phyloP scores from a whole-genome alignment of 2,888 invertebrate genomes.

The Troglohyphantes excavatus region DNA sequence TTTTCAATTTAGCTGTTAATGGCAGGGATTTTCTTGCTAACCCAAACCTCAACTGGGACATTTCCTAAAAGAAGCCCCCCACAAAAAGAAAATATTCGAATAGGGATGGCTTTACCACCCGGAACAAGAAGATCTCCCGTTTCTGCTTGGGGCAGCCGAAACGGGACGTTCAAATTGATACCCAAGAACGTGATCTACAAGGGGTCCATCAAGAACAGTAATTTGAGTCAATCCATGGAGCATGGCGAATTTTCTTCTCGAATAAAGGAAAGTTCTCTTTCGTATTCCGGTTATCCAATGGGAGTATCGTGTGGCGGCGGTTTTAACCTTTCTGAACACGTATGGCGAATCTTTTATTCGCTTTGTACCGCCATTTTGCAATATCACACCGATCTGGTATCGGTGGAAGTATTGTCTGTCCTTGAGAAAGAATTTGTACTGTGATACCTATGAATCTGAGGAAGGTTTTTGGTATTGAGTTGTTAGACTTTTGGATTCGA shows the following conservation, averaged over 20 bases:
- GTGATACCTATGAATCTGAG: not conserved
- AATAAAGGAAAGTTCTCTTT: not conserved
- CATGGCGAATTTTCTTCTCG: not conserved
- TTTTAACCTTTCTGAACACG: constrained; percentile 49
- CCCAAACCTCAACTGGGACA: not conserved
- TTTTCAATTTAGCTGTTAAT: not conserved
- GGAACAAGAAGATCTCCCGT: not conserved
- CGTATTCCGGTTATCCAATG: not conserved
- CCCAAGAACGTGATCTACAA: constrained; percentile 30
- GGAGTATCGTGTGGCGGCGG: constrained; percentile 38
- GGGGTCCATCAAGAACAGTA: constrained; percentile 16
- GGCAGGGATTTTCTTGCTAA: not conserved
- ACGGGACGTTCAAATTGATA: constrained; percentile 34
- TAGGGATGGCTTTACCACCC: not conserved
- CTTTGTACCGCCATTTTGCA: not conserved
- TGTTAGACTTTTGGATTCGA: not conserved
- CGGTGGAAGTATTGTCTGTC: not conserved
- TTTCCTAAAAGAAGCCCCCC: not conserved
- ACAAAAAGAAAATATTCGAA: not conserved
- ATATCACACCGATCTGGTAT: constrained; percentile 8
- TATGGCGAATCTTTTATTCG: constrained; percentile 28
- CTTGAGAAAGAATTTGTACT: not conserved
- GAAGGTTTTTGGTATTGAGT: not conserved
- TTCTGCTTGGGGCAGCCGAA: constrained; percentile 35
- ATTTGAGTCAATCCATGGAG: constrained; percentile 25